Evolutionary conservation across 2,888 invertebrate genomes (phyloP), one percentile per base, ranked within the genome.

Genomic region (Sepiola atlantica): DNA sequence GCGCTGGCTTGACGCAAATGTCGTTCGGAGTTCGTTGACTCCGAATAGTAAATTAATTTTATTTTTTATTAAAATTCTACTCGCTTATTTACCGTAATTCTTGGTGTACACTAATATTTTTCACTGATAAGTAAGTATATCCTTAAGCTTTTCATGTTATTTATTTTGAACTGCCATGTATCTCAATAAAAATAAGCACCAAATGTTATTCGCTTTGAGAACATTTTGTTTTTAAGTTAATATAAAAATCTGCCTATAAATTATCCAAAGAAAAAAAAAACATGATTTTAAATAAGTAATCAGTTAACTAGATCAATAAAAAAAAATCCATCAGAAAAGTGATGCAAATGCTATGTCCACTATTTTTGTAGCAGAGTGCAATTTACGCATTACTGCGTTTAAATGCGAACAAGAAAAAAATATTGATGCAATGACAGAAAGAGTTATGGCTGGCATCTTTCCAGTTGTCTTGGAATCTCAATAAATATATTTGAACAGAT

Each of bases 351-450:
- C 21, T 55, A 8, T 28, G 28, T 77, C 28, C 77, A 77, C 24
- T n/a, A 77, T 35, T 32, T 93, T 93, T 93, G n/a, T 93, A 54
- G n/a, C n/a, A 55, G 93, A 55, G 45, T 93, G 55, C n/a, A 55
- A 93, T 45, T 93, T 55, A 28, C n/a, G 32, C 93, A 93, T 32
- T 93, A 35, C 93, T 93, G 54, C 24, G n/a, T 92, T 54, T 54
- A 92, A 94, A 90, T 91, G 35, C 28, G 35, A 1, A 28, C 6
- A 14, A 57, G 32, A 94, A 55, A 94, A 35, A 24, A 16, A 14
- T 14, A 77, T 77, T 77, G 77, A 77, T 77, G 77, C n/a, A 77
- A 77, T 77, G 32, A 77, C n/a, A 77, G 77, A 32, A 77, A 77
- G 77, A 32, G n/a, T 77, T 18, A 1, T 0, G n/a, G 12, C 32